Base-by-base conservation (phyloP, 2,113 vertebrate species). In the Numida meleagris region DNA sequence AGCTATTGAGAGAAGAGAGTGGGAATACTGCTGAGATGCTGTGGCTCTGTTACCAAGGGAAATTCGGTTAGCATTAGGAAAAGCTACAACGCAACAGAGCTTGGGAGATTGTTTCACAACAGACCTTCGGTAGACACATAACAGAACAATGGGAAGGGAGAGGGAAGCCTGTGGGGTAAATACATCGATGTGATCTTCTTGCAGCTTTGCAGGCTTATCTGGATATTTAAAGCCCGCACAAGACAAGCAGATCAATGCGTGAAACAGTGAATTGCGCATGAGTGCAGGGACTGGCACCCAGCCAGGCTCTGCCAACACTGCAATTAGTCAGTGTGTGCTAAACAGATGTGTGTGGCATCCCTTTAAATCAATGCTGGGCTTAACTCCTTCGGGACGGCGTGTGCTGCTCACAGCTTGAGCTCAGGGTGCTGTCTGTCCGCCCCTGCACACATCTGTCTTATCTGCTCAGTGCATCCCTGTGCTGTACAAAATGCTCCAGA, bases 111-210 rank as follows among this genome's bases (percentile, higher is more conserved):
- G 81, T 92, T 95, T 86, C 93, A 86, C 86, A 86, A 88, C 90
- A 96, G 93, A 62, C 74, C 92, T 92, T 80, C 57, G 82, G 57
- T 51, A 82, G 93, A 24, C 86, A 62, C n/a, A 2, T 82, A 61
- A 10, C 53, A 84, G 92, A 84, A 29, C 57, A 89, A 61, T 3
- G 1, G 86, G 33, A 76, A 85, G 38, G 58, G 36, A 95, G 75
- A 75, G 88, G 86, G 92, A 88, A 95, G 95, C 83, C 94, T 46
- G 75, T 86, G 88, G 91, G 94, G 94, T 82, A 59, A 77, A 95
- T 84, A 58, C 3, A 94, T 96, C 24, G 84, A 94, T 94, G 93
- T n/a, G 86, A 91, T 96, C 88, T 89, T 89, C 86, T 83, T 57
- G 89, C 93, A 87, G 87, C 94, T 94, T 77, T 68, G 65, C 51